Base-by-base conservation (phyloP, 2,113 vertebrate genomes). In the Epinephelus lanceolatus region DNA sequence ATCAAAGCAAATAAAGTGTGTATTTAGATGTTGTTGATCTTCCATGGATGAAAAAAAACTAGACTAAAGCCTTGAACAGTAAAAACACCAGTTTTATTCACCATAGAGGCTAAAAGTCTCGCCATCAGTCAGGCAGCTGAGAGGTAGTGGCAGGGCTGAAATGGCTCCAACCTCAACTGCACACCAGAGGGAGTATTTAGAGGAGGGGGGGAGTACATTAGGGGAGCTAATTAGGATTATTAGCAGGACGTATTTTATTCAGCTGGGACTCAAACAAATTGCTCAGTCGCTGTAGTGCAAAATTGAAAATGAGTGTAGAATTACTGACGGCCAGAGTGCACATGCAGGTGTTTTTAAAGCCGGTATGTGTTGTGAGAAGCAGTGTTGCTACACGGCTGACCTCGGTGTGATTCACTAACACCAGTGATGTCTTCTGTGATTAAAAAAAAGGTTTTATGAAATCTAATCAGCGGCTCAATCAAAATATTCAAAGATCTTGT, bases 221-320 rank as follows among this genome's bases (percentile, higher is more conserved):
- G 84, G 63, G 89, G 80, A 92, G 90, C 80, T 94, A 94, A 95
- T 94, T 94, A 93, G 90, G 89, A 90, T 94, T 91, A 94, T 94
- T 93, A 93, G 82, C 78, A 81, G 88, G 92, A 86, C 68, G 56
- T 93, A 87, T 93, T 95, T 93, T 86, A 92, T 91, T 91, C 89
- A 87, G 86, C 76, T 66, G 93, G 90, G 91, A 92, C 91, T 86
- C 87, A 87, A 92, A 90, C 80, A 93, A 94, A 93, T 90, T 92
- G 91, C 88, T 80, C 83, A 75, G 82, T 91, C 62, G 51, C 81
- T 93, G 89, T 68, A 57, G 71, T 89, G 79, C n/a, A 63, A 90
- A 86, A 91, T 70, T 61, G 80, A 82, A 88, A 91, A 86, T 61
- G 65, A 85, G 69, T 74, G 56, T 74, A 59, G 81, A 85, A 81